Percentiles rank a stretch among this genome's conserved stretches.
These are phyloP conservation scores for Nycticryphes semicollaris DNA, from an alignment of 2,113 vertebrate genomes.

Conservation along the genomic window DNA sequence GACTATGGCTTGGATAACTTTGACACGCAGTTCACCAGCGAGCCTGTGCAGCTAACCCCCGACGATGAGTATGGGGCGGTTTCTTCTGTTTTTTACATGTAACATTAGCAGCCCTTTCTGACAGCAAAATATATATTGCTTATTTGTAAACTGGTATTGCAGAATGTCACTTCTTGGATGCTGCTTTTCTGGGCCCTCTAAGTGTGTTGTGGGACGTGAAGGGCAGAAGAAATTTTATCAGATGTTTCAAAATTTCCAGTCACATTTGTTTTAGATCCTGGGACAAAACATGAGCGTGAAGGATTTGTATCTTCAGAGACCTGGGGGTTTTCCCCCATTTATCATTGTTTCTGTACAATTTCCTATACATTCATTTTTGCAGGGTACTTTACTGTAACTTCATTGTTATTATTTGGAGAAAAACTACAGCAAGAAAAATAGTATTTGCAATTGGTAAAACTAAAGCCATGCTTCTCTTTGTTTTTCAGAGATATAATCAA, in stretches of 20 bases:
- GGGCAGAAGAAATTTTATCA: background rate
- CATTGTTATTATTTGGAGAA: background rate
- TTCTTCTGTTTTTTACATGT: background rate
- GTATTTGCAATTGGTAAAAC: background rate
- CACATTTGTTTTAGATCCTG: background rate
- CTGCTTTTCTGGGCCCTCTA: background rate
- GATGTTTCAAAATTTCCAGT: background rate
- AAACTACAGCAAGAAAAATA: background rate
- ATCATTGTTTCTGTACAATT: background rate
- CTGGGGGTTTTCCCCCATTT: background rate
- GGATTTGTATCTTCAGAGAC: background rate
- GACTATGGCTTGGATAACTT: constrained; percentile 98
- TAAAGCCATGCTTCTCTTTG: background rate
- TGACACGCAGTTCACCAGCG: constrained; percentile 98
- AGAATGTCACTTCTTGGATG: background rate
- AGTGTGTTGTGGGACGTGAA: too few species aligned
- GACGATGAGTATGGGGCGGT: constrained; percentile 84
- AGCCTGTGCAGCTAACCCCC: constrained; percentile 97
- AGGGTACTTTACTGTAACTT: background rate
- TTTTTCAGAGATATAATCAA: constrained; percentile 91
- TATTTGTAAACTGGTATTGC: background rate
- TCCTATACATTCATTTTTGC: background rate
- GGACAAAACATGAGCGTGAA: background rate
- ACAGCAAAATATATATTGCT: background rate
- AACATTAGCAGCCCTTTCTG: background rate